Evolutionary conservation across 2,113 vertebrate species (phyloP).

Genomic region (Tinamus guttatus): DNA sequence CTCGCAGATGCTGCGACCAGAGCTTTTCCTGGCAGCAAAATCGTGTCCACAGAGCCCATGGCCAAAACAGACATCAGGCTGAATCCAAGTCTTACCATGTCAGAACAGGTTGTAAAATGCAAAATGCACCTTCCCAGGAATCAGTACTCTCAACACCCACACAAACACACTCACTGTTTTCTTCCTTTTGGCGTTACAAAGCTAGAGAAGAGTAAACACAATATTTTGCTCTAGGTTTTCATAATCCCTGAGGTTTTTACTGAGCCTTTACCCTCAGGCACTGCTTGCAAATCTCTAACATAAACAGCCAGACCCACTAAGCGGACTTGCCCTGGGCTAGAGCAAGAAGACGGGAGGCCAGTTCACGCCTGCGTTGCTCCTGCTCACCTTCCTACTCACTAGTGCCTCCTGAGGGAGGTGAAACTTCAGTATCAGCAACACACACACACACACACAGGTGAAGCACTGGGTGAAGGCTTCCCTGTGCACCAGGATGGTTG

Average conservation of each 20-base stretch:
- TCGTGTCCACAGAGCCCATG: background rate
- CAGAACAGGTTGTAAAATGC: background rate
- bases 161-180: background rate
- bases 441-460: accelerated
- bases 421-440: background rate
- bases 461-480: background rate
- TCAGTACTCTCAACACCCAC: background rate
- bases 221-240: background rate
- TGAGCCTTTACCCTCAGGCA: background rate
- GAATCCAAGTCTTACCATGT: background rate
- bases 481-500: background rate
- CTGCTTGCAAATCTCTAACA: background rate
- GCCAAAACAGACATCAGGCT: background rate
- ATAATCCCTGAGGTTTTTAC: background rate
- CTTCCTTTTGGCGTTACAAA: background rate
- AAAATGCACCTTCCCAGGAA: background rate
- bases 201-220: background rate
- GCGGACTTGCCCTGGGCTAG: background rate
- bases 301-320: background rate
- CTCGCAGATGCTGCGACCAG: accelerated
- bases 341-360: background rate
- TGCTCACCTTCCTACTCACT: background rate
- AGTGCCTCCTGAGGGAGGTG: background rate
- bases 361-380: background rate
- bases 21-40: background rate